A percentile compares a stretch with the other conserved stretches of the same genome.
phyloP scores from a whole-genome alignment of 2,888 invertebrate genomes.

The Trachelus troglodyta region DNA sequence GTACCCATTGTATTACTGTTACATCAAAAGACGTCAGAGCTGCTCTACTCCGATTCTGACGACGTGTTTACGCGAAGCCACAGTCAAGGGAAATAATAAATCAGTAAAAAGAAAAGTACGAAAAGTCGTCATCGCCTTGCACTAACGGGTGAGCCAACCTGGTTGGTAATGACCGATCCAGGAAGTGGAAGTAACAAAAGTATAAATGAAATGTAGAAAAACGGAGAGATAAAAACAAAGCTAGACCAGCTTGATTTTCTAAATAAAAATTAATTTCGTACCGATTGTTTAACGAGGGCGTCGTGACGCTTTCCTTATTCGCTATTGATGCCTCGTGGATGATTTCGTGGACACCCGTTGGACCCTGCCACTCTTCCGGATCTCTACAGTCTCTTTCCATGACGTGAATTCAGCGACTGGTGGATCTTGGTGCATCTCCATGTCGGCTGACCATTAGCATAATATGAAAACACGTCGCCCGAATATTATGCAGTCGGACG shows the following conservation, averaged over 20 bases:
- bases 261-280: background rate
- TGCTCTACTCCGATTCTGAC: background rate
- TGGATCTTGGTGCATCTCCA: background rate
- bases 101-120: background rate
- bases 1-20: conserved; percentile 26
- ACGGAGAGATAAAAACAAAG: background rate
- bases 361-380: background rate
- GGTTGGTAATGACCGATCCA: background rate
- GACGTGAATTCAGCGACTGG: background rate
- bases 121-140: background rate
- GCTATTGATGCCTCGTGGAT: background rate
- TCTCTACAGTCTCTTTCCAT: background rate
- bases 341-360: background rate
- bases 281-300: background rate
- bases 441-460: background rate
- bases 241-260: background rate
- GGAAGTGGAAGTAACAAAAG: background rate
- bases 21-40: conserved; percentile 36
- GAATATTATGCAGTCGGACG: background rate
- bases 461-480: conserved; percentile 14
- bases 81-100: background rate
- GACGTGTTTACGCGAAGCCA: background rate
- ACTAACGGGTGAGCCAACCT: background rate
- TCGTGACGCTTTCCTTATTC: background rate
- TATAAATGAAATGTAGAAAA: background rate